These are phyloP conservation scores for Apodemus speciosus DNA, from an alignment of 2,113 vertebrate species.

Conservation along the genomic window DNA sequence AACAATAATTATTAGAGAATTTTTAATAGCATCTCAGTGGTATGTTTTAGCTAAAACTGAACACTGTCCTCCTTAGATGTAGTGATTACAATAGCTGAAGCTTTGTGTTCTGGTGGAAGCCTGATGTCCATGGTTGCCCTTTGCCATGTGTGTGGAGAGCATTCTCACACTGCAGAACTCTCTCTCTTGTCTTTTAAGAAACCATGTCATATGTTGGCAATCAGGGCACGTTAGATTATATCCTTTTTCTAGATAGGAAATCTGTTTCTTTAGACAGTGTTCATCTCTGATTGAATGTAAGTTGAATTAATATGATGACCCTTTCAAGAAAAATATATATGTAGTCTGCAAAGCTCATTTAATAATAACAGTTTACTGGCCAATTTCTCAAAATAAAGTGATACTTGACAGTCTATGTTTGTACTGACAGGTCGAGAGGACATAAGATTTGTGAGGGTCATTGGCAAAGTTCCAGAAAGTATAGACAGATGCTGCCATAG, in stretches of 20 bases:
- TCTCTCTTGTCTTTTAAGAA: not conserved
- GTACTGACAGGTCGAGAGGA: not conserved
- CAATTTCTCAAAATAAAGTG: constrained; percentile 38
- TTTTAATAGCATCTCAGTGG: not conserved
- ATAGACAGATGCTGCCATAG: not conserved
- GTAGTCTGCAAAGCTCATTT: not conserved
- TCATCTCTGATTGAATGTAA: not conserved
- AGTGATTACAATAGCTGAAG: not conserved
- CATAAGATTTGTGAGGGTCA: not conserved
- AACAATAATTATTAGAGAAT: not conserved
- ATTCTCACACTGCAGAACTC: not conserved
- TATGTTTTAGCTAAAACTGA: not conserved
- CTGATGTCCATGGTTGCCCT: not conserved
- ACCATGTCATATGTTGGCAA: not conserved
- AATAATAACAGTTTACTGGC: not conserved
- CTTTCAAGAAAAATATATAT: constrained; percentile 22
- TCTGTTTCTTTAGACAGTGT: not conserved
- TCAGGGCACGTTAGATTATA: not conserved
- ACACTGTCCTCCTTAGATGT: too few species aligned
- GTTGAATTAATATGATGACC: not conserved
- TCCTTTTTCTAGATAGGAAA: not conserved
- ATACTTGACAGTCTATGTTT: not conserved
- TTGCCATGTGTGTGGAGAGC: not conserved
- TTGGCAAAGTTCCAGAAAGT: not conserved
- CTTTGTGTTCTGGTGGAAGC: not conserved